Conservation (phyloP, 2,113 vertebrate genomes). For the Bettongia penicillata region DNA sequence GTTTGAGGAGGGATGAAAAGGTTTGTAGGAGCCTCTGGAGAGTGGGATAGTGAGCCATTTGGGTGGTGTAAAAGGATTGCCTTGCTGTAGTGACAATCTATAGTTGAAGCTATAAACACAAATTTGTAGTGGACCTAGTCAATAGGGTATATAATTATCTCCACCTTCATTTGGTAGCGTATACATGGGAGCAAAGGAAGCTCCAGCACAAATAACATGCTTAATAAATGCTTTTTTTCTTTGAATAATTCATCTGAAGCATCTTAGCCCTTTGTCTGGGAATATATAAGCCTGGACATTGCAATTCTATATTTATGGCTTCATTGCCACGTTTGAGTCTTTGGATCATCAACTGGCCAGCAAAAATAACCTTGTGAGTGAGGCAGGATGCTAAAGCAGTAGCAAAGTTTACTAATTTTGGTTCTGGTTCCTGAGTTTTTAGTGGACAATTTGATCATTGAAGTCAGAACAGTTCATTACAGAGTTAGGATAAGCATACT, state of each 20-base stretch:
- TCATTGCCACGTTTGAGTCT: slow-evolving; percentile 12
- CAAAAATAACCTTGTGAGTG: slow-evolving; percentile 12
- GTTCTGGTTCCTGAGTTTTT: slow-evolving; percentile 31
- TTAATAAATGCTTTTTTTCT: not conserved
- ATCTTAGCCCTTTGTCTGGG: slow-evolving; percentile 33
- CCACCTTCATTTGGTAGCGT: not conserved
- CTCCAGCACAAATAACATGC: not conserved
- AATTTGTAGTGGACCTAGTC: not conserved
- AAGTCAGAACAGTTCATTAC: not conserved
- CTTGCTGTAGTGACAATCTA: not conserved
- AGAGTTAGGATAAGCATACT: slow-evolving; percentile 21
- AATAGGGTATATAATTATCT: not conserved
- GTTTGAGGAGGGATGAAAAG: not conserved
- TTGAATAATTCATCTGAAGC: not conserved
- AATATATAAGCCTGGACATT: slow-evolving; percentile 14
- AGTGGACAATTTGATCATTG: slow-evolving; percentile 27
- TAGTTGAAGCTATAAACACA: not conserved
- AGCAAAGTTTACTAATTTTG: not conserved
- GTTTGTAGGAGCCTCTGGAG: not conserved
- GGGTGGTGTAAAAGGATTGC: not conserved
- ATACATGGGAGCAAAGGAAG: not conserved
- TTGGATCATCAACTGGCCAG: slow-evolving; percentile 27
- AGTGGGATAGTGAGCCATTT: not conserved
- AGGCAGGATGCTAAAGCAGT: slow-evolving; percentile 1
- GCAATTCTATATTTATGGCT: slow-evolving; percentile 44